Conservation (phyloP, 2,888 invertebrate genomes). For the Tetragonula carbonaria region DNA sequence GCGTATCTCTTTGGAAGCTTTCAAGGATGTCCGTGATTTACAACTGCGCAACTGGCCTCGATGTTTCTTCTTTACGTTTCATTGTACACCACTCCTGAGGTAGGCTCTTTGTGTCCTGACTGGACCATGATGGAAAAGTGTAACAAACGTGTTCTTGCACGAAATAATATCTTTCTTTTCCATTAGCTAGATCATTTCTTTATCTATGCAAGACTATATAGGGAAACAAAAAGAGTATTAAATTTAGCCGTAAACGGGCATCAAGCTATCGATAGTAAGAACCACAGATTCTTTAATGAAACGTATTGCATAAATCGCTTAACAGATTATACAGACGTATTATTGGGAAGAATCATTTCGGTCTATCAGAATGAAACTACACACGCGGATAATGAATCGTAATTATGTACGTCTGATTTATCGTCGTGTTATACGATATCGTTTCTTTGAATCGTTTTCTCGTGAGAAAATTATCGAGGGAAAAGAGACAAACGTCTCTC, state of each 20-base stretch:
- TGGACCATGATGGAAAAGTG: conserved; percentile 34
- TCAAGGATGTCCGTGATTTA: conserved; percentile 60
- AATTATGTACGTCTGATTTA: neutral
- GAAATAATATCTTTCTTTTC: neutral
- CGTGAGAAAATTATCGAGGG: too few species aligned
- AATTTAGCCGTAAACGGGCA: neutral
- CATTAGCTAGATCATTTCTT: too few species aligned
- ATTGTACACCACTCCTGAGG: conserved; percentile 5
- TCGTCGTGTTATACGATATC: neutral
- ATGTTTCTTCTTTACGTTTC: conserved; percentile 62
- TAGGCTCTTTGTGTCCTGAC: conserved; percentile 26
- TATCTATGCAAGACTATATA: neutral
- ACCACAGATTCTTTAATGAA: neutral
- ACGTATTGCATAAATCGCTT: conserved; percentile 23
- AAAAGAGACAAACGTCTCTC: neutral
- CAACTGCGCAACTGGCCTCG: neutral
- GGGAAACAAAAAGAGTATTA: neutral
- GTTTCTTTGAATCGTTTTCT: neutral
- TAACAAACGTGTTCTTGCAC: conserved; percentile 39
- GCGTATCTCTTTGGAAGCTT: conserved; percentile 48
- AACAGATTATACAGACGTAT: neutral
- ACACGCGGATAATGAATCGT: neutral
- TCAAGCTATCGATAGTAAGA: neutral
- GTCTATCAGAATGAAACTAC: neutral
- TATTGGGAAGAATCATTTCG: neutral